A percentile compares a stretch with the other conserved stretches of the same genome.
Evolutionary conservation across 2,888 invertebrate species (phyloP).

Genomic region (Lysandra bellargus): DNA sequence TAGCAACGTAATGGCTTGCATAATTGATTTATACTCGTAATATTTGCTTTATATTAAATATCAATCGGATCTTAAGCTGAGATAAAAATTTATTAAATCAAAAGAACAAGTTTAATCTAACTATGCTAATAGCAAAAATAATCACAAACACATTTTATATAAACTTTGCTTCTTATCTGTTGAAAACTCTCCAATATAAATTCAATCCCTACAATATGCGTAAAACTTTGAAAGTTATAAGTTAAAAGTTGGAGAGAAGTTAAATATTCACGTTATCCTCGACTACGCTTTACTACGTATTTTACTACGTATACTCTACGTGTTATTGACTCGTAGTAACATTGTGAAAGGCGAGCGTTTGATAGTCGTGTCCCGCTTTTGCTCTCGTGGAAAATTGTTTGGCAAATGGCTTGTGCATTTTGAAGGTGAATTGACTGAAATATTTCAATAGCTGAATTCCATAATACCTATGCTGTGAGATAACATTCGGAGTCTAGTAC

Average conservation of each 20-base stretch:
- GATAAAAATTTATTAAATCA: no score
- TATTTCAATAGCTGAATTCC: background rate
- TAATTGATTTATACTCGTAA: slow-evolving; percentile 25
- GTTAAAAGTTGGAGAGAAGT: slow-evolving; percentile 12
- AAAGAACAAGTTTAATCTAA: no score
- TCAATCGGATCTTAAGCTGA: no score
- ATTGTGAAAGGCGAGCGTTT: background rate
- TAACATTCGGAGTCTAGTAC: no score
- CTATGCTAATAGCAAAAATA: background rate
- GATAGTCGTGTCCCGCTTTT: background rate
- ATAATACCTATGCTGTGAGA: no score
- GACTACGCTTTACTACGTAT: slow-evolving; percentile 10
- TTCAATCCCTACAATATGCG: background rate
- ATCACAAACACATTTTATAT: background rate
- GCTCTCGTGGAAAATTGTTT: background rate
- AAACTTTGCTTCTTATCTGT: background rate
- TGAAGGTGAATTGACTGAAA: background rate
- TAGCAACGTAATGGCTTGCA: slow-evolving; percentile 16
- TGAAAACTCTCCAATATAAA: background rate
- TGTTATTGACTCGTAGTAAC: background rate
- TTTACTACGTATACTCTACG: slow-evolving; percentile 18
- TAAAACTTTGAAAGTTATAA: slow-evolving; percentile 1
- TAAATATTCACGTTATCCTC: slow-evolving; percentile 6
- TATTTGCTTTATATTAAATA: background rate
- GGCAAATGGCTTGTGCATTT: background rate